Evolutionary conservation across 1,140 invertebrate species (phyloP), one percentile per base, ranked within the genome.

Genomic region (Thalassaphorura encarpata): DNA sequence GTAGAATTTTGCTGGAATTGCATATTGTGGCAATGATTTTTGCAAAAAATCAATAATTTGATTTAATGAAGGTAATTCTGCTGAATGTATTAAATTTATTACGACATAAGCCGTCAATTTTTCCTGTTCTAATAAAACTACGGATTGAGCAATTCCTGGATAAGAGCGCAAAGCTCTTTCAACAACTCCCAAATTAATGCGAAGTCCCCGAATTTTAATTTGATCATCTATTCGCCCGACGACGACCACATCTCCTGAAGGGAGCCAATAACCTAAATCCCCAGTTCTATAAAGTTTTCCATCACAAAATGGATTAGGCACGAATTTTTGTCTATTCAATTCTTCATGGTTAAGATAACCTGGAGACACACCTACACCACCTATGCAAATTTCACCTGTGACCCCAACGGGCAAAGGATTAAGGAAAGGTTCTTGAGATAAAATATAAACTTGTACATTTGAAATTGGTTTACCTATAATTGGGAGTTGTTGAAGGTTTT

Each of bases 161-260:
- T n/a, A 36, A 11, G 11, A 36, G n/a, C 33, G 33, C 33, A 36
- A 11, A n/a, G 33, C 33, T 11, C 33, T 36, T 21, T 54, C 52
- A 31, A 43, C 29, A 23, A 45, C 54, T n/a, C 54, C 31, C 2
- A 56, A 31, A n/a, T 56, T 45, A 15, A 56, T 11, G n/a, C 54
- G 6, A 6, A 48, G 11, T 31, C 54, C 54, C 11, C 19, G n/a
- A 3, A 56, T 23, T 49, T 56, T 56, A 16, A 56, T 45, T 29
- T 56, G 54, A 33, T 18, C 16, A 41, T 56, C 54, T 18, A 19
- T 47, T 24, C 54, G 19, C 2, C 54, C 54, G 6, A 49, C 16
- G 6, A 56, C 16, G 3, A 16, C 13, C 2, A 40, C 4, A 5
- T 51, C 16, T 19, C 31, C 23, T 8, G 39, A 31, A 6, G 4